Base-by-base conservation (phyloP, 2,797 vertebrate species). In the Chanos chanos region DNA sequence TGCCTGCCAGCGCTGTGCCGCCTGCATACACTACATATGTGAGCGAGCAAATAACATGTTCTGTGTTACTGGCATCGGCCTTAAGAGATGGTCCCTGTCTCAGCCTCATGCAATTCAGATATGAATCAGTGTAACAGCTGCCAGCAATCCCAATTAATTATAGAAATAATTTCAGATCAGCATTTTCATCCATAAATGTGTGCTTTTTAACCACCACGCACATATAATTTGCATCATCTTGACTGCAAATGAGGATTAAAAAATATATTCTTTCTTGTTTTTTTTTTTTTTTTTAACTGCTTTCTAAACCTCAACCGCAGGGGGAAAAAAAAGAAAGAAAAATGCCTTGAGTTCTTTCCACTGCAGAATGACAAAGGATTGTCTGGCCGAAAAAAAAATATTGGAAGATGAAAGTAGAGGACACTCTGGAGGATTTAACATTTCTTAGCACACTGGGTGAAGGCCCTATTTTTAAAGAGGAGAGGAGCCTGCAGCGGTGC, bases 391-490 rank as follows among this genome's bases (percentile, higher is more conserved):
- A 41, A 53, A 9, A 19, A 10, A 31, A 39, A 2, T 13, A 30
- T n/a, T 6, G 7, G 10, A 56, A 39, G 43, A 40, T 22, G 9
- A 43, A 22, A 82, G 78, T 47, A 49, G 48, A 67, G 72, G 78
- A 79, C 72, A 73, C 73, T 77, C 82, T 80, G 81, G 78, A 74
- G 79, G 77, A 69, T 81, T 75, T 72, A 78, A 74, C 72, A 61
- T 82, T 82, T 77, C 77, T 81, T 84, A 77, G 82, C 83, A 58
- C 74, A 71, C 41, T 47, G 18, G 22, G 73, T 74, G 34, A 43
- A 45, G 16, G 75, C 73, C 64, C 84, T 86, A 85, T 87, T 88
- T 87, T 86, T 86, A 81, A 83, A 85, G 77, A 80, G 70, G 67
- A 77, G 79, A 81, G 81, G 64, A 71, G 81, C 85, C 80, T 0